Conservation (phyloP, 1,140 invertebrate species). For the Drosophila ercepeae region DNA sequence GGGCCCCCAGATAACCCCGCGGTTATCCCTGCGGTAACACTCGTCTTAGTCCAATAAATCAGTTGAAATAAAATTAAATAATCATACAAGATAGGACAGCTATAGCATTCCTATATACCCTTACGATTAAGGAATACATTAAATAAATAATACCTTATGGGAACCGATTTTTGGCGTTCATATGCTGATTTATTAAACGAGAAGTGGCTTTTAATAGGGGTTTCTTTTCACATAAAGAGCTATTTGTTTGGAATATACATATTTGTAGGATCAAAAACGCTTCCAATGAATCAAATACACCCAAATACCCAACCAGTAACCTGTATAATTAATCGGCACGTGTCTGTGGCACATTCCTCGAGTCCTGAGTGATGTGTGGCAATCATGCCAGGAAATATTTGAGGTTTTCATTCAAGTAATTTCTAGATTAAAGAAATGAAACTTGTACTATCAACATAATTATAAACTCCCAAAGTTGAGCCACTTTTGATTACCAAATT, state of each 20-base stretch:
- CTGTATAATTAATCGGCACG: slow-evolving; percentile 53
- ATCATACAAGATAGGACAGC: no score
- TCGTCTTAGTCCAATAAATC: slow-evolving; percentile 47
- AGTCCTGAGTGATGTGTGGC: slow-evolving; percentile 33
- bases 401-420: neutral
- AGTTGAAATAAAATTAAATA: slow-evolving; percentile 41
- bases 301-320: no score
- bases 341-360: slow-evolving; percentile 45
- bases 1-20: slow-evolving; percentile 23
- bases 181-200: no score
- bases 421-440: neutral
- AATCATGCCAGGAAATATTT: slow-evolving; percentile 11
- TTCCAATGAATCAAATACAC: no score
- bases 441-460: neutral
- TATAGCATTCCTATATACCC: no score
- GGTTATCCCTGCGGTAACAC: slow-evolving; percentile 2
- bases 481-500: neutral
- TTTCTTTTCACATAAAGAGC: no score
- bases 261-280: no score
- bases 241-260: no score
- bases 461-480: neutral
- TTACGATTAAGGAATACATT: no score
- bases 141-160: no score
- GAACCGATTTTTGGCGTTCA: no score
- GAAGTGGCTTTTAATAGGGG: no score